These are phyloP conservation scores for Tretioscincus oriximinensis DNA, from an alignment of 2,113 vertebrate species.

Conservation along the genomic window DNA sequence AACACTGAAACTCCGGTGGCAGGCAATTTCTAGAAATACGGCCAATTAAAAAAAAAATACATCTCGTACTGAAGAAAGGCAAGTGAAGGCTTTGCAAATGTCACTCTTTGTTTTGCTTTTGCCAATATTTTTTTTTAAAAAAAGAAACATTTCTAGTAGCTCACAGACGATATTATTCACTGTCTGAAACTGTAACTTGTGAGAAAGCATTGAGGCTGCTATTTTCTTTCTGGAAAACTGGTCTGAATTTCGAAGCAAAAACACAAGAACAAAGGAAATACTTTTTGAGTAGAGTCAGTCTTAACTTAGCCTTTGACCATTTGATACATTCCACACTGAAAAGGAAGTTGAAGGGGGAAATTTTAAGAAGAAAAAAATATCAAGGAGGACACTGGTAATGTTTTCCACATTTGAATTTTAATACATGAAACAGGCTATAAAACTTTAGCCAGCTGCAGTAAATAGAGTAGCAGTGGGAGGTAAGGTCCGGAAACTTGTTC, in stretches of 20 bases:
- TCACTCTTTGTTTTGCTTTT: background rate
- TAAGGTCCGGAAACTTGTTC: constrained; percentile 57
- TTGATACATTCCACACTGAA: constrained; percentile 75
- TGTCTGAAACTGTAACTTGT: constrained; percentile 33
- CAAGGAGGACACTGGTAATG: constrained; percentile 81
- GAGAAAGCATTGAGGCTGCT: constrained; percentile 20
- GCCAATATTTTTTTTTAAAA: background rate
- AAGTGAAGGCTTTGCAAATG: background rate
- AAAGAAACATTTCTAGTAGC: background rate
- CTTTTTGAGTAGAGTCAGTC: constrained; percentile 71
- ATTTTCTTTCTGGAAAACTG: constrained; percentile 49
- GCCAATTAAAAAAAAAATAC: background rate
- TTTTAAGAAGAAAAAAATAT: constrained; percentile 49
- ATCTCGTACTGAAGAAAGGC: background rate
- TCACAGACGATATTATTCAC: constrained; percentile 10
- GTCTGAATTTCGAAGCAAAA: constrained; percentile 66
- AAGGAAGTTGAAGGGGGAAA: constrained; percentile 62
- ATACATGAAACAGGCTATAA: constrained; percentile 83
- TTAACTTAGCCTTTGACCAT: constrained; percentile 72
- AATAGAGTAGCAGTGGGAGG: constrained; percentile 79
- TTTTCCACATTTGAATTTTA: constrained; percentile 85
- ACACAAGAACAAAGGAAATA: constrained; percentile 77
- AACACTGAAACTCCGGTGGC: accelerated
- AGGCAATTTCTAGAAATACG: background rate
- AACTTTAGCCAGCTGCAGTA: constrained; percentile 78